A percentile compares a stretch with the other conserved stretches of the same genome.
Evolutionary conservation across 2,797 vertebrate genomes (phyloP).

Genomic region (Prunella strophiata): DNA sequence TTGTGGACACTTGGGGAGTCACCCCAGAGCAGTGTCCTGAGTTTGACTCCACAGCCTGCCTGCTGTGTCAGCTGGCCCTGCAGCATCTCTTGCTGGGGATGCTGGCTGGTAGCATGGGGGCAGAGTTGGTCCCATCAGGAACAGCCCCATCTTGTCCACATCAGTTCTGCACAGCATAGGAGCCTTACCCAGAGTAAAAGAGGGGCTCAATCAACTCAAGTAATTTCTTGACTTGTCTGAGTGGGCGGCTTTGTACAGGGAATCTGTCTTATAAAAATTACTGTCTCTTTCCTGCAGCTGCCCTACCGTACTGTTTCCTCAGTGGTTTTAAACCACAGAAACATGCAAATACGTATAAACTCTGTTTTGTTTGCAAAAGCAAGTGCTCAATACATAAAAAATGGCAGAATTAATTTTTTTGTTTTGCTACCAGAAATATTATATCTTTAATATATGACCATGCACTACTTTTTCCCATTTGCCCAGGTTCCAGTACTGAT

Average conservation of each 20-base stretch:
- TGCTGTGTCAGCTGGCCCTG: background rate
- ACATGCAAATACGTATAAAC: background rate
- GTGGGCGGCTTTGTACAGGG: background rate
- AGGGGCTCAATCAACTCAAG: fast-evolving
- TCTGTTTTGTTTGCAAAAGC: background rate
- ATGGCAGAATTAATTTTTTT: background rate
- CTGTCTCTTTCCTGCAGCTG: background rate
- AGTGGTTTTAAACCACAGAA: background rate
- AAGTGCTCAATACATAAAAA: background rate
- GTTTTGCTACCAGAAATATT: background rate
- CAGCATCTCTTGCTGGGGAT: background rate
- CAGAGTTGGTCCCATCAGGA: background rate
- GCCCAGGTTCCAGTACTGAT: background rate
- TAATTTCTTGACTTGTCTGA: fast-evolving
- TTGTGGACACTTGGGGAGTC: background rate
- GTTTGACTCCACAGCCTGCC: background rate
- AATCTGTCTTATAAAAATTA: background rate
- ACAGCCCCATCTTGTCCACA: background rate
- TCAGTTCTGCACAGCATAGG: background rate
- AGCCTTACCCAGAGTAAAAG: background rate
- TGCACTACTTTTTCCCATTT: fast-evolving
- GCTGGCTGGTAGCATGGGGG: background rate
- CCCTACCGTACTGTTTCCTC: fast-evolving
- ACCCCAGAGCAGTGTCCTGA: fast-evolving
- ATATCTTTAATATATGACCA: background rate